Base-by-base conservation (phyloP, 2,113 vertebrate genomes). In the Hassar affinis region DNA sequence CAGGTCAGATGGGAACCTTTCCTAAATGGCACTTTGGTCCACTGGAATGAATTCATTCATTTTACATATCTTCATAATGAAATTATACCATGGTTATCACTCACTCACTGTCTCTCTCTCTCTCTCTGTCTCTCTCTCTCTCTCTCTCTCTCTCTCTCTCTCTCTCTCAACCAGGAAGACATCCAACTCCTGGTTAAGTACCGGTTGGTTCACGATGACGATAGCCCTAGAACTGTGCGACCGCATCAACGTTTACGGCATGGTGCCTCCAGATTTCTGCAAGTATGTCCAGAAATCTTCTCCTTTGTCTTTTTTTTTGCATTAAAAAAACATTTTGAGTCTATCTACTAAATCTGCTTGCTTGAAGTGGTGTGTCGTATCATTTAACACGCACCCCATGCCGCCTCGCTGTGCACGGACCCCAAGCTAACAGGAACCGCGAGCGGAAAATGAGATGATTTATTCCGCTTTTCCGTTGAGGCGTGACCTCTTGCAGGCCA, bases 191-290 rank as follows among this genome's bases (percentile, higher is more conserved):
- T 99, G 98, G 98, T 94, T 99, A 85, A 99, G 98, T 92, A 99
- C 98, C 0, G 98, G 98, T 91, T 99, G 97, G 98, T 99, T 99
- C 95, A 99, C 98, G 7, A 99, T 99, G 98, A 97, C 96, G 18
- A 99, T 99, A 30, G 97, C 97, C 0, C 93, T 99, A 91, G 97
- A 99, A 92, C 96, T 99, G 86, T 99, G 98, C 49, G 97, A 98
- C 92, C 94, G 95, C 89, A 97, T 99, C 93, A 93, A 98, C 51
- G 96, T 99, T 78, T 99, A 97, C 71, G 98, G 98, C 90, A 99
- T 99, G 98, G 97, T 99, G 84, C 95, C 98, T 85, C 97, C 98
- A 11, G 97, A 98, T 93, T 98, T 97, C 95, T 99, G 98, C 97
- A 98, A 96, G 98, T 99, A 95, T 93, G 94, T 86, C 79, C 54